Conservation (phyloP, 2,797 vertebrate species). For the Rhinoraja longicauda region DNA sequence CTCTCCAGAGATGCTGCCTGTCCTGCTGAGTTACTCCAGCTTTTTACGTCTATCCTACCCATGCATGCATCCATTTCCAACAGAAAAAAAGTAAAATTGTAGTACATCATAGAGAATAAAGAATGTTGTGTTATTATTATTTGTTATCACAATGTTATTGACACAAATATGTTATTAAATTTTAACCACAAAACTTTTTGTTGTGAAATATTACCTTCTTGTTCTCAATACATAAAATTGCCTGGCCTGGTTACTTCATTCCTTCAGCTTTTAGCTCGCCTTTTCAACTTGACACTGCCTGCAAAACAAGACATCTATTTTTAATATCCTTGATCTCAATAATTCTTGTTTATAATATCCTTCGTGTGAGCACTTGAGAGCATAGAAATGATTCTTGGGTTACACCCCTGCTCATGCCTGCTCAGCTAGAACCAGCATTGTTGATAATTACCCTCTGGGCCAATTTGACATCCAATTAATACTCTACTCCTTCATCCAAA, state of each 20-base stretch:
- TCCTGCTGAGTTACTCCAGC: no score
- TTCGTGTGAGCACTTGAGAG: neutral
- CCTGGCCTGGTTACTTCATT: neutral
- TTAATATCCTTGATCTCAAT: neutral
- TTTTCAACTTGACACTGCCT: neutral
- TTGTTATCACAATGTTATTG: no score
- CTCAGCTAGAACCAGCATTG: neutral
- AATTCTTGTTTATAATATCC: neutral
- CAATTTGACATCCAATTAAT: slow-evolving; percentile 12
- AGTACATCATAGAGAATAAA: no score
- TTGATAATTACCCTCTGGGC: slow-evolving; percentile 2
- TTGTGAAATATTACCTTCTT: neutral
- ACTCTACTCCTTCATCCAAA: neutral
- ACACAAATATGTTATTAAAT: neutral
- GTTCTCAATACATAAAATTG: neutral
- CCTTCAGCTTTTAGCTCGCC: neutral
- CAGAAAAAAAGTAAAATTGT: no score
- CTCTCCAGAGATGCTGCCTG: no score
- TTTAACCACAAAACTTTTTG: neutral
- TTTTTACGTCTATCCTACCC: no score
- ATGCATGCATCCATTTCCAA: no score
- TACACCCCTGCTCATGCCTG: neutral
- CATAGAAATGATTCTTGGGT: neutral
- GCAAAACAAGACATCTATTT: neutral
- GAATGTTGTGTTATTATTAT: no score